phyloP scores from a whole-genome alignment of 1,140 invertebrate species.

The Schlechtendalia chinensis region DNA sequence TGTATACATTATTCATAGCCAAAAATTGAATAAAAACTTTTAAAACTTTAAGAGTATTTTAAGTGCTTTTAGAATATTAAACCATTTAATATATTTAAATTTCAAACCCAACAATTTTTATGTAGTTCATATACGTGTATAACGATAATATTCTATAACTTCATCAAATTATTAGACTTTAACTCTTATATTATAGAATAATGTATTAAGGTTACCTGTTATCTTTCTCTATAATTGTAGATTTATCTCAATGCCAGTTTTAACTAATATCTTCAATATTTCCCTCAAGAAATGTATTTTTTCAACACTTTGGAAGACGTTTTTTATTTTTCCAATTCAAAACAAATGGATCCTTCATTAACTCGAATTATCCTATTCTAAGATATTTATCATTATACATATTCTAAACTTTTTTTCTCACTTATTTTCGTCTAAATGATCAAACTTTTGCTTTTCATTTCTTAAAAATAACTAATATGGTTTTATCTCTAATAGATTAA shows the following conservation, averaged over 20 bases:
- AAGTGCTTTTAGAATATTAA: not conserved
- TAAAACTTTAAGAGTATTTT: not conserved
- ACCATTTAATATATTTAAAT: not conserved
- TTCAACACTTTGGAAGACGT: too few relatives aligned
- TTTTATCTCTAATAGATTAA: not conserved
- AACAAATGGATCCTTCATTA: not conserved
- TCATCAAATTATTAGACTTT: too few relatives aligned
- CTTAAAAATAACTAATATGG: not conserved
- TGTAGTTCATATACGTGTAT: not conserved
- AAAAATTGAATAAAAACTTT: not conserved
- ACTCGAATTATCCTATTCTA: not conserved
- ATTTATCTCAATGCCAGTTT: not conserved
- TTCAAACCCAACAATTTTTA: not conserved
- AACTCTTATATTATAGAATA: too few relatives aligned
- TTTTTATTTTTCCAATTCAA: too few relatives aligned
- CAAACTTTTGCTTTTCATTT: not conserved
- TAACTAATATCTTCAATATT: conserved; percentile 1
- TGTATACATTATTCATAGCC: not conserved
- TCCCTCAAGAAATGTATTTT: not conserved
- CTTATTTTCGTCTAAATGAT: not conserved
- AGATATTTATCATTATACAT: too few relatives aligned
- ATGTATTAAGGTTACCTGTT: too few relatives aligned
- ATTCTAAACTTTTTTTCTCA: not conserved
- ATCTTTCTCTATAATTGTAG: conserved; percentile 1
- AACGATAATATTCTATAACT: not conserved